phyloP scores from a whole-genome alignment of 2,797 vertebrate species.

The Delichon dasypus region DNA sequence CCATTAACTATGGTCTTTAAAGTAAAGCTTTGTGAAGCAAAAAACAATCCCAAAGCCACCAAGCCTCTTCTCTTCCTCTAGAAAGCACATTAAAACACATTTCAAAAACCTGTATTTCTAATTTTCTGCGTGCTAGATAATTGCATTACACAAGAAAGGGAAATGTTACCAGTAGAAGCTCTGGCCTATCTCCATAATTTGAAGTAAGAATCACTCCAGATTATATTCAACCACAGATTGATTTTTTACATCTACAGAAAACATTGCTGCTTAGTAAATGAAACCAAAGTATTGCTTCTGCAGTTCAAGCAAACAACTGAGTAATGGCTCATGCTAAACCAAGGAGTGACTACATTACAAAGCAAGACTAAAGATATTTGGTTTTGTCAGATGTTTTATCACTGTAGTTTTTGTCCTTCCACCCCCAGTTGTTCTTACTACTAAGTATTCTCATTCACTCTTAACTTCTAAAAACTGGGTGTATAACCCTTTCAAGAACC shows the following conservation, averaged over 20 bases:
- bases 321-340: neutral
- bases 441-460: neutral
- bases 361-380: neutral
- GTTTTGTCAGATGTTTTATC: neutral
- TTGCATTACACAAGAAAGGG: neutral
- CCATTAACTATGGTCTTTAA: neutral
- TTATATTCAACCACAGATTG: neutral
- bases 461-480: neutral
- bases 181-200: neutral
- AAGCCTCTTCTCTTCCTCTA: neutral
- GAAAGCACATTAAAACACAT: neutral
- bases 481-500: neutral
- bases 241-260: neutral
- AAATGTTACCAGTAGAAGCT: neutral
- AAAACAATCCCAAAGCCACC: neutral
- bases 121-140: neutral
- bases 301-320: neutral
- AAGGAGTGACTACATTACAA: neutral
- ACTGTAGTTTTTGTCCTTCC: neutral
- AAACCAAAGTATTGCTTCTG: neutral
- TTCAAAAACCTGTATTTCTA: neutral
- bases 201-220: neutral
- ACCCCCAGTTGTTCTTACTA: neutral
- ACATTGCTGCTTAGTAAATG: neutral
- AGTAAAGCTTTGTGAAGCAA: neutral